Percentiles rank a stretch among this genome's conserved stretches.
phyloP scores from a whole-genome alignment of 2,888 invertebrate species.

The Labia minor region DNA sequence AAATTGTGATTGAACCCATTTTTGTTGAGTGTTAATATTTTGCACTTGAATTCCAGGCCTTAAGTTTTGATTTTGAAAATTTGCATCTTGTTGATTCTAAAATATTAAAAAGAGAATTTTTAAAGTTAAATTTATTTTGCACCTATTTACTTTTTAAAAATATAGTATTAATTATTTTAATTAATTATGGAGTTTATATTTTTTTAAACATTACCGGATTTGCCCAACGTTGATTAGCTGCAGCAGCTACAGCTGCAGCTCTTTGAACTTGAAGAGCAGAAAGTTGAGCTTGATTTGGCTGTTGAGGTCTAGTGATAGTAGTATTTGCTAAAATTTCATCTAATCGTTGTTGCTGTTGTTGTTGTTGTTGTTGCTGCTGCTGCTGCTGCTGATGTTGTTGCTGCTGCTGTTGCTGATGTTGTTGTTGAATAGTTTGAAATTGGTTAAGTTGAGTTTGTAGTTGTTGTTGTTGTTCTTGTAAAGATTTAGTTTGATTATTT shows the following conservation, averaged over 20 bases:
- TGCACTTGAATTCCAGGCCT: conserved; percentile 19
- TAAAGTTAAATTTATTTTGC: too few species aligned
- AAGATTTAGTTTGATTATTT: conserved; percentile 22
- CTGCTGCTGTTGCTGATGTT: conserved; percentile 36
- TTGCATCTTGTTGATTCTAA: conserved; percentile 22
- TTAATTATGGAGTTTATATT: conserved; percentile 33
- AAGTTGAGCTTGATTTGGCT: conserved; percentile 40
- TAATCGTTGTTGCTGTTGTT: conserved; percentile 23
- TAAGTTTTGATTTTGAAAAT: conserved; percentile 23
- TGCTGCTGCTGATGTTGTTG: too few species aligned
- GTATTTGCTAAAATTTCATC: conserved; percentile 33
- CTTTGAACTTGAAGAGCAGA: background rate
- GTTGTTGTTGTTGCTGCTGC: conserved; percentile 26
- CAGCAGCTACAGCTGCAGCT: too few species aligned
- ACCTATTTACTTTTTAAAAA: too few species aligned
- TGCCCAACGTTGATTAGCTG: conserved; percentile 35
- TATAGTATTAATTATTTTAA: conserved; percentile 33
- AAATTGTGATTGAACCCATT: conserved; percentile 31
- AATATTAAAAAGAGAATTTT: too few species aligned
- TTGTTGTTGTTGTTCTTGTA: conserved; percentile 30
- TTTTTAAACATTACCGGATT: background rate
- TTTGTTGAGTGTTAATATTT: conserved; percentile 17
- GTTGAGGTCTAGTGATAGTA: conserved; percentile 37
- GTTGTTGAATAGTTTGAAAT: conserved; percentile 32
- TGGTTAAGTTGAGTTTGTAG: conserved; percentile 31